Percentiles rank a stretch among this genome's conserved stretches.
Conservation (phyloP, 53 echinoderm and acorn worm species). For the Zoroaster sp. region DNA sequence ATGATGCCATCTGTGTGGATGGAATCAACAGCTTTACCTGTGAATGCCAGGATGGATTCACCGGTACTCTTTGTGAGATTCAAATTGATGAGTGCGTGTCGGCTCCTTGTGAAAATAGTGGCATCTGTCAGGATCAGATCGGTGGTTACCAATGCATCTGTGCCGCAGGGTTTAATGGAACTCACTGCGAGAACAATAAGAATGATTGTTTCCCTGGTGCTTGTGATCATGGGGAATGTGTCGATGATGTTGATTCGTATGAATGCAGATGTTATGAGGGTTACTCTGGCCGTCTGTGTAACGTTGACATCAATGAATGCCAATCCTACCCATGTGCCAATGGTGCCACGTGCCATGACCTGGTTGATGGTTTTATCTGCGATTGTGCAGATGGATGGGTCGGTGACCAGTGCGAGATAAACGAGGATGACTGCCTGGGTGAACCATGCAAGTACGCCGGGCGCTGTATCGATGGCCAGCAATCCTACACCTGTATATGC, state of each 20-base stretch:
- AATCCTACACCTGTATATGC: constrained; percentile 36
- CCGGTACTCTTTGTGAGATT: constrained; percentile 28
- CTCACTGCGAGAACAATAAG: constrained; percentile 4
- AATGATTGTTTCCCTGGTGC: constrained; percentile 38
- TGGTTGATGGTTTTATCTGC: constrained; percentile 25
- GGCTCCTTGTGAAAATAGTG: constrained; percentile 38
- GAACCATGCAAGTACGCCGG: constrained; percentile 40
- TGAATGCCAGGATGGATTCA: constrained; percentile 11
- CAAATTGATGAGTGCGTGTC: constrained; percentile 29
- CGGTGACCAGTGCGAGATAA: constrained; percentile 47
- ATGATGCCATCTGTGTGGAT: constrained; percentile 25
- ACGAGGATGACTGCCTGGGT: constrained; percentile 3
- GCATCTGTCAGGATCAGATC: constrained; percentile 29
- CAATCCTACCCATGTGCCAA: constrained; percentile 40
- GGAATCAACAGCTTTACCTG: constrained; percentile 27
- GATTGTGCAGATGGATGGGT: constrained; percentile 23
- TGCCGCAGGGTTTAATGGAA: constrained; percentile 38
- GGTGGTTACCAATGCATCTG: constrained; percentile 39
- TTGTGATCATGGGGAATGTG: constrained; percentile 12
- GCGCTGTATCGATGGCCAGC: constrained; percentile 9
- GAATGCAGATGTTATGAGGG: constrained; percentile 39
- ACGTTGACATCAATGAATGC: constrained; percentile 50
- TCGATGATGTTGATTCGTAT: constrained; percentile 31
- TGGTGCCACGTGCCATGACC: constrained; percentile 33
- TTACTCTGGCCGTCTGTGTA: constrained; percentile 30